Evolutionary conservation across 1,140 invertebrate genomes (phyloP).

Genomic region (Acarapis woodi): DNA sequence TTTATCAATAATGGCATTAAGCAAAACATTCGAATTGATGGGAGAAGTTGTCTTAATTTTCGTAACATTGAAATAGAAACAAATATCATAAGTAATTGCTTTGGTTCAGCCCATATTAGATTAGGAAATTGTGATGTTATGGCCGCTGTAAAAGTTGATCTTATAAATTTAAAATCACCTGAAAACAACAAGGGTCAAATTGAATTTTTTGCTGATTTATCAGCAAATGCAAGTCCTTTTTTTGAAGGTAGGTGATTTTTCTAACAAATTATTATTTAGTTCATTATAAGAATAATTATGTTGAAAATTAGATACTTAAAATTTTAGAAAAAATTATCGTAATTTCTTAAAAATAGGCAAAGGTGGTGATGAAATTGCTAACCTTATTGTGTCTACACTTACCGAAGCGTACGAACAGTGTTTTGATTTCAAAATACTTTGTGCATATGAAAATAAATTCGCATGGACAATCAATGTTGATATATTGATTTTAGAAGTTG

Average conservation of each 20-base stretch:
- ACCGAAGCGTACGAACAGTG: conserved; percentile 34
- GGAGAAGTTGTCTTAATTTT: conserved; percentile 50
- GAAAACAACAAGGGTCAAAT: conserved; percentile 49
- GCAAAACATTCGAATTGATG: conserved; percentile 64
- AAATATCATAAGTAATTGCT: conserved; percentile 54
- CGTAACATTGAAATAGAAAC: conserved; percentile 66
- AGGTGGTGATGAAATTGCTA: conserved; percentile 62
- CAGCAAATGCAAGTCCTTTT: conserved; percentile 73
- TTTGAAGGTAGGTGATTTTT: conserved; percentile 75
- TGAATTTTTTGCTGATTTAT: conserved; percentile 58
- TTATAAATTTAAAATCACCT: conserved; percentile 38
- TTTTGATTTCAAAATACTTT: conserved; percentile 45
- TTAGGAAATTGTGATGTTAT: conserved; percentile 39
- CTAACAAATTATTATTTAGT: too few species aligned
- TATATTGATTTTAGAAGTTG: conserved; percentile 71
- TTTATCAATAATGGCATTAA: conserved; percentile 16
- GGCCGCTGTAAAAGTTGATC: conserved; percentile 70
- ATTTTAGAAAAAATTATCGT: too few species aligned
- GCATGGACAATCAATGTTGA: conserved; percentile 83
- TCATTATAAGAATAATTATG: too few species aligned
- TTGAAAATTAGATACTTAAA: too few species aligned
- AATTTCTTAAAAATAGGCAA: too few species aligned
- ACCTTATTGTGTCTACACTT: conserved; percentile 45
- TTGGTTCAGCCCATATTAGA: conserved; percentile 54
- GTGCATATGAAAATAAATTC: conserved; percentile 48